These are phyloP conservation scores for Acrobasis suavella DNA, from an alignment of 2,888 invertebrate species.

Conservation along the genomic window DNA sequence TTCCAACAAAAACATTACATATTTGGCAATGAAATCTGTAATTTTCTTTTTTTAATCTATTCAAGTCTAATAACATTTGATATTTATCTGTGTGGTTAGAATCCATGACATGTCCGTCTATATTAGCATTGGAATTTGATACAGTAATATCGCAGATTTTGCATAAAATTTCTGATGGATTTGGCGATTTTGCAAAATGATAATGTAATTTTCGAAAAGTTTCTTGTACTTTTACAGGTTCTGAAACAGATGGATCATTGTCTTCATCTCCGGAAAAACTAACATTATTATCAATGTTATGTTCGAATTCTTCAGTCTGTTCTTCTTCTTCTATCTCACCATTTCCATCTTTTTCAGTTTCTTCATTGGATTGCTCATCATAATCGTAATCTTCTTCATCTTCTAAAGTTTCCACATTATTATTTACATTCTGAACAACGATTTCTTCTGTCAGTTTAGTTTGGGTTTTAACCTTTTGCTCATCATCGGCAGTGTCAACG, in stretches of 20 bases:
- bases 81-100: not conserved
- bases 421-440: not conserved
- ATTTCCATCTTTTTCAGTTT: no score
- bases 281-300: no score
- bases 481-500: not conserved
- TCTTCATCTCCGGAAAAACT: not conserved
- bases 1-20: not conserved
- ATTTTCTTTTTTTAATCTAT: not conserved
- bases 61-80: not conserved
- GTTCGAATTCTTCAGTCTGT: no score
- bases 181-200: not conserved
- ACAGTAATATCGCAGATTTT: conserved; percentile 6
- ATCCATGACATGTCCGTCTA: not conserved
- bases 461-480: not conserved
- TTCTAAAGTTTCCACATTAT: not conserved
- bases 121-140: not conserved
- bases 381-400: not conserved
- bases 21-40: not conserved
- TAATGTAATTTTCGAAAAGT: not conserved
- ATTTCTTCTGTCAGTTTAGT: not conserved
- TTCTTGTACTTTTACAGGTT: not conserved
- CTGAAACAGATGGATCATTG: not conserved
- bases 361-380: no score
- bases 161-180: not conserved
- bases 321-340: no score